Conservation (phyloP, 2,113 vertebrate genomes). For the Oryzias woworae region DNA sequence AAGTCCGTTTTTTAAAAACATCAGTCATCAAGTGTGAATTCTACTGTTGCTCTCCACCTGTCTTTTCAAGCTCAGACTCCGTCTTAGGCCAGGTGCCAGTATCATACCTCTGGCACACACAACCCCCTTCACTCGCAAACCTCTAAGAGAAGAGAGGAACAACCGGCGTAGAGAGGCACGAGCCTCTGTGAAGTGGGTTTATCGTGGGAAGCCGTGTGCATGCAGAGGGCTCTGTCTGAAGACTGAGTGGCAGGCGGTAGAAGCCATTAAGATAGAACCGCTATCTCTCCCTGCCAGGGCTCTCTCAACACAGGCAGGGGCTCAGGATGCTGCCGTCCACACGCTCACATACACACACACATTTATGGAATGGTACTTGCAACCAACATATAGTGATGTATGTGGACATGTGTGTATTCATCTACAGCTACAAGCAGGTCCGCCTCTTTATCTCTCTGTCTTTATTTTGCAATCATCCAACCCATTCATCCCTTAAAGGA, state of each 20-base stretch:
- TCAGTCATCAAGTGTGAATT: slow-evolving; percentile 17
- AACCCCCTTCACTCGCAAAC: slow-evolving; percentile 9
- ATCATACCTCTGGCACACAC: slow-evolving; percentile 52
- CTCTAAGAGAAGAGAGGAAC: slow-evolving; percentile 36
- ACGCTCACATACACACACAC: slow-evolving; percentile 15
- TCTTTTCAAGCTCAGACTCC: slow-evolving; percentile 19
- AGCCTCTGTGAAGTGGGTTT: slow-evolving; percentile 77
- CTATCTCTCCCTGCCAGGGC: slow-evolving; percentile 74
- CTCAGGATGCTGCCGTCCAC: slow-evolving; percentile 40
- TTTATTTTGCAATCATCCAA: slow-evolving; percentile 23
- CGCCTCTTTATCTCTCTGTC: slow-evolving; percentile 11
- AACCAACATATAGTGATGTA: slow-evolving; percentile 34
- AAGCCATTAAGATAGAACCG: slow-evolving; percentile 77
- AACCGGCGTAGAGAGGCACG: slow-evolving; percentile 50
- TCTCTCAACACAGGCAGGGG: slow-evolving; percentile 56
- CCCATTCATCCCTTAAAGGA: slow-evolving; percentile 32
- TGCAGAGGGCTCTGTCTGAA: slow-evolving; percentile 65
- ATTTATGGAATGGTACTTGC: slow-evolving; percentile 37
- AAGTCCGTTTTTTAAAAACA: slow-evolving; percentile 21
- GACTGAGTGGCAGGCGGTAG: slow-evolving; percentile 75
- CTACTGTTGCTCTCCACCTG: slow-evolving; percentile 10
- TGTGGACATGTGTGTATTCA: slow-evolving; percentile 44
- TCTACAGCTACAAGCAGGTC: slow-evolving; percentile 43
- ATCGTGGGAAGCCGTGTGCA: slow-evolving; percentile 64
- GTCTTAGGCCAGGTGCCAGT: slow-evolving; percentile 46